Conservation (phyloP, 1,140 invertebrate species). For the Venustaconcha ellipsiformis region DNA sequence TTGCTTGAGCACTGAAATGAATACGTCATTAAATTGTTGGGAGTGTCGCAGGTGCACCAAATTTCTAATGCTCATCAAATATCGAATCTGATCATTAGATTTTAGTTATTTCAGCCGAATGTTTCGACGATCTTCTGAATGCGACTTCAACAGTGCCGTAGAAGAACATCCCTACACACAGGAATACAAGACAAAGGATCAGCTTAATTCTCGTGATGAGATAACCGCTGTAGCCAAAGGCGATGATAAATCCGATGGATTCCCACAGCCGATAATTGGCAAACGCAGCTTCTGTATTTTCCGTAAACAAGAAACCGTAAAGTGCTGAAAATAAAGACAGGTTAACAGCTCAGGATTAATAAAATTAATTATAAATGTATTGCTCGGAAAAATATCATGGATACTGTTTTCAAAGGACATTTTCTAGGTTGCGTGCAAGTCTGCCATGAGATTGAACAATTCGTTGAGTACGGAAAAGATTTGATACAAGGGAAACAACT, state of each 20-base stretch:
- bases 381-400: no score
- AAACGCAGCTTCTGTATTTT: slow-evolving; percentile 92
- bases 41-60: no score
- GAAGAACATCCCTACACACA: slow-evolving; percentile 83
- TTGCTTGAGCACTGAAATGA: no score
- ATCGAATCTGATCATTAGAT: background rate
- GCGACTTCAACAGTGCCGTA: slow-evolving; percentile 85
- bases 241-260: slow-evolving; percentile 92
- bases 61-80: background rate
- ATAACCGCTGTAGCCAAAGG: slow-evolving; percentile 82
- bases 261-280: slow-evolving; percentile 93
- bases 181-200: slow-evolving; percentile 84
- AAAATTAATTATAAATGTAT: no score
- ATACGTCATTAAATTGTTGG: no score
- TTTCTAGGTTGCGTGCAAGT: no score
- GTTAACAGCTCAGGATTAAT: background rate
- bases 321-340: slow-evolving; percentile 76
- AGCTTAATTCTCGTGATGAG: slow-evolving; percentile 90
- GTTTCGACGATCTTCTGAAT: slow-evolving; percentile 8
- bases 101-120: background rate
- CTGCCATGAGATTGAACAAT: no score
- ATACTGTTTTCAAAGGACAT: no score
- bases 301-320: slow-evolving; percentile 90
- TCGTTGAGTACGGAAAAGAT: no score
- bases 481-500: no score